Base-by-base conservation (phyloP, 2,797 vertebrate genomes). In the Lophius americanus region DNA sequence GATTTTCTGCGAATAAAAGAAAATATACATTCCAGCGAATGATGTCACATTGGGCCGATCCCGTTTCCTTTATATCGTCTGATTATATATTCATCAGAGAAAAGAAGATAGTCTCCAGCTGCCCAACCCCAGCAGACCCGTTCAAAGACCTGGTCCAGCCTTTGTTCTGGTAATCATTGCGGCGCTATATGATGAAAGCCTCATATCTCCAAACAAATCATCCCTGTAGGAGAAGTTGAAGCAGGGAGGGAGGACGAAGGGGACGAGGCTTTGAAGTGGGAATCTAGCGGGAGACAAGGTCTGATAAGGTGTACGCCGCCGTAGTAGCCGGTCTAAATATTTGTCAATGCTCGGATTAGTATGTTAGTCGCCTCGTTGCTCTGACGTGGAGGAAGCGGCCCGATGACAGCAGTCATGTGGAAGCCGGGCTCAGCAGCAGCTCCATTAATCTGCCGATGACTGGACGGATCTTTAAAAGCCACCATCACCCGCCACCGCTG, bases 91-190 rank as follows among this genome's bases (percentile, higher is more conserved):
- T 79, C 61, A 74, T 72, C 70, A 42, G 38, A 64, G 76, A 52
- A 23, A 36, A 60, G 51, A 2, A 4, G 47, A 39, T 59, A 57
- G 42, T 57, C 65, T 60, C 70, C 39, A 57, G 35, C 13, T 1
- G 2, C 49, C 74, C 77, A 82, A 81, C 75, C 82, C 64, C 2
- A 0, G 39, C 47, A 68, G 73, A 77, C 74, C 71, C 73, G 49
- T 62, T 3, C 0, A 5, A 51, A 65, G 70, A 76, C 65, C 68
- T 60, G 66, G 66, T 33, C 51, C 48, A 69, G 58, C 60, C 68
- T 79, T 81, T 84, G 77, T 88, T 75, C 81, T 75, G 49, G 0
- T 60, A 76, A 75, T 75, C 58, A 71, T 35, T 5, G 70, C 43
- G 1, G 42, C 4, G 9, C 50, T 37, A 48, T 33, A 42, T 61